These are phyloP conservation scores for Chrysolina haemoptera DNA, from an alignment of 2,888 invertebrate species.

Conservation along the genomic window DNA sequence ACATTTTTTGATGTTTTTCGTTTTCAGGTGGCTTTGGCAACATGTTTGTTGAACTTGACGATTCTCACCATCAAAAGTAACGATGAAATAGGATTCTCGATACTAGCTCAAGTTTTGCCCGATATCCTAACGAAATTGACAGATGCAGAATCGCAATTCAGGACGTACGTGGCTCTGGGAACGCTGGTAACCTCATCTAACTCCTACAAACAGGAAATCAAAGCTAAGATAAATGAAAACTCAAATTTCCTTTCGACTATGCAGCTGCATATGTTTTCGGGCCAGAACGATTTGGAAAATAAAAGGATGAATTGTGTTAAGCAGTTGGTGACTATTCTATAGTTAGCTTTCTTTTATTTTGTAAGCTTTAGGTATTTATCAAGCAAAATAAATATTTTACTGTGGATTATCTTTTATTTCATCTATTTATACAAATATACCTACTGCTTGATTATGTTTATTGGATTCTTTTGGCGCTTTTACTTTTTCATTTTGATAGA, in stretches of 20 bases:
- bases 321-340: slow-evolving; percentile 59
- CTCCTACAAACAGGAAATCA: slow-evolving; percentile 66
- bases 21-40: slow-evolving; percentile 82
- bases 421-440: no score
- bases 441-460: no score
- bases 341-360: slow-evolving; percentile 23
- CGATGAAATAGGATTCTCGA: slow-evolving; percentile 71
- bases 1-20: slow-evolving; percentile 23
- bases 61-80: slow-evolving; percentile 75
- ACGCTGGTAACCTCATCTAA: slow-evolving; percentile 74
- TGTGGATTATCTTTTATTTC: not conserved
- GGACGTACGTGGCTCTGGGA: slow-evolving; percentile 84
- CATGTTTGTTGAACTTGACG: slow-evolving; percentile 81
- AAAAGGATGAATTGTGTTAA: slow-evolving; percentile 68
- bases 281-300: slow-evolving; percentile 69
- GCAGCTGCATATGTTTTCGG: slow-evolving; percentile 69
- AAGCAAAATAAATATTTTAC: not conserved
- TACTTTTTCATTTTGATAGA: no score
- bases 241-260: slow-evolving; percentile 59
- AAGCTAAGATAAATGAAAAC: slow-evolving; percentile 67
- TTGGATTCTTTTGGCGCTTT: no score
- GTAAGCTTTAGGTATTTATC: slow-evolving; percentile 14
- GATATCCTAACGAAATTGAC: slow-evolving; percentile 73
- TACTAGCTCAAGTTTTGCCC: slow-evolving; percentile 73
- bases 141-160: slow-evolving; percentile 83